Percentiles rank a stretch among this genome's conserved stretches.
Conservation (phyloP, 2,797 vertebrate genomes). For the Sphenopsis melanotis region DNA sequence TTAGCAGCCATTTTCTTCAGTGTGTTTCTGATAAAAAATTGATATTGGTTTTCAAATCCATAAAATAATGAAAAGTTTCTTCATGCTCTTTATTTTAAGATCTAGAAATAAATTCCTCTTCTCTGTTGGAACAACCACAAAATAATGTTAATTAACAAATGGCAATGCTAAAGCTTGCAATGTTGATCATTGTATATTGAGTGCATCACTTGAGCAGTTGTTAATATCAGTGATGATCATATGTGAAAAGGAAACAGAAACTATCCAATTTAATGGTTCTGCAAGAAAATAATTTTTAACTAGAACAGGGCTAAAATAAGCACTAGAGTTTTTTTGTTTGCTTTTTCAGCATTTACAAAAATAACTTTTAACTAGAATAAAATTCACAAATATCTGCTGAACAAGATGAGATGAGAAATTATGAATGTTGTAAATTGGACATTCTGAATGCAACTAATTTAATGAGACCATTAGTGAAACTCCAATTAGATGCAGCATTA, state of each 20-base stretch:
- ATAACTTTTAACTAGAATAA: neutral
- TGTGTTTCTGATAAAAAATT: neutral
- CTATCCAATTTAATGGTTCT: neutral
- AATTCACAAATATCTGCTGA: neutral
- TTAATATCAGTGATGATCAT: neutral
- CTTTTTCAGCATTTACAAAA: neutral
- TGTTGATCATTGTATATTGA: neutral
- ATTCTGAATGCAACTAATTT: slow-evolving; percentile 12
- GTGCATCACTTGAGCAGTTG: neutral
- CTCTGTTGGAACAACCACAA: neutral
- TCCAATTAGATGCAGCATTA: neutral
- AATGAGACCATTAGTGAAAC: neutral
- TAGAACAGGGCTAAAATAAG: neutral
- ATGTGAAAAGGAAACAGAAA: neutral
- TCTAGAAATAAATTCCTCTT: neutral
- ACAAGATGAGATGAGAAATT: neutral
- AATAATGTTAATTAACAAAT: slow-evolving; percentile 19
- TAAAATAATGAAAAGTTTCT: neutral
- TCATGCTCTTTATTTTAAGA: neutral
- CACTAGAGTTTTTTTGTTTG: fast-evolving
- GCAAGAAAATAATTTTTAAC: neutral
- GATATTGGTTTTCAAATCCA: neutral
- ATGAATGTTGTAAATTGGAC: neutral
- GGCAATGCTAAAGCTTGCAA: neutral
- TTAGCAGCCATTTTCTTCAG: neutral